phyloP scores from a whole-genome alignment of 2,888 invertebrate species.

The Cancer borealis region DNA sequence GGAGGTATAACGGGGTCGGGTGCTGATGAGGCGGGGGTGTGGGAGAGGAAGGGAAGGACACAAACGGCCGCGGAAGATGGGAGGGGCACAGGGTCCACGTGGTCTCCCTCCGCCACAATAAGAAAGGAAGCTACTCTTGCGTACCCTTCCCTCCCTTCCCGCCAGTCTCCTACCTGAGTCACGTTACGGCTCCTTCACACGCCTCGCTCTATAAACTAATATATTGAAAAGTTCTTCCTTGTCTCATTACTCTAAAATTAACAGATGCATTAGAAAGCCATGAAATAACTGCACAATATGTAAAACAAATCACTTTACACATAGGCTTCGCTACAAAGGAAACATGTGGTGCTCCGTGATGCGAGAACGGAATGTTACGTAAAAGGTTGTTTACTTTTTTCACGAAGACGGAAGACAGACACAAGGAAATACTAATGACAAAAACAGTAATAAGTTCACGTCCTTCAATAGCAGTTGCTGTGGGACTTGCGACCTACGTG shows the following conservation, averaged over 20 bases:
- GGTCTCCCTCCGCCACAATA: conserved; percentile 3
- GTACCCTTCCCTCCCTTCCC: not conserved
- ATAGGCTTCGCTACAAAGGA: not conserved
- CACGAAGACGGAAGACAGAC: not conserved
- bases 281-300: not conserved
- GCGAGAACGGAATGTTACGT: not conserved
- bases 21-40: not conserved
- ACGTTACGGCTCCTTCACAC: conserved; percentile 16
- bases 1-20: not conserved
- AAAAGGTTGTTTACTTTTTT: not conserved
- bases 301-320: too few relatives aligned
- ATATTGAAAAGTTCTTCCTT: not conserved
- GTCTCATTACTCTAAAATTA: not conserved
- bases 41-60: not conserved
- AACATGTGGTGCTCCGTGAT: not conserved
- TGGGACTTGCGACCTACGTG: not conserved
- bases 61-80: not conserved
- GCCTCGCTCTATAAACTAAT: not conserved
- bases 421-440: not conserved
- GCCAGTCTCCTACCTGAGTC: not conserved
- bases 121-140: not conserved
- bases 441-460: not conserved
- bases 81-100: conserved; percentile 10
- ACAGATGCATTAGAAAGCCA: not conserved
- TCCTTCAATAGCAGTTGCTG: not conserved